Evolutionary conservation across 2,797 vertebrate species (phyloP).

Genomic region (Oreochromis grahami): DNA sequence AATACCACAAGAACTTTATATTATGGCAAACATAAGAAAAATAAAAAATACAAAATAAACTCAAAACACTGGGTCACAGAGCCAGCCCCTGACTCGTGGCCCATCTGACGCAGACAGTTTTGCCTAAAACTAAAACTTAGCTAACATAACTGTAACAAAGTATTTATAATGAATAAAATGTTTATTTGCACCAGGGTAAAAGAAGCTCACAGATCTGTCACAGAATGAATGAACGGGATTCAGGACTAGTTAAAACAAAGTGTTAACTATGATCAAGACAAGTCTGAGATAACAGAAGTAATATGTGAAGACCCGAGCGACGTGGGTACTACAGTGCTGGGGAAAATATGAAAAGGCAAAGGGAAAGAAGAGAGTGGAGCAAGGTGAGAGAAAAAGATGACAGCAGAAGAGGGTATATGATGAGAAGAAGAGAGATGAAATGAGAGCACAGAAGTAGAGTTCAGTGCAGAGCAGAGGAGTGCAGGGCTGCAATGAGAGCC

Average conservation of each 20-base stretch:
- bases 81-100: background rate
- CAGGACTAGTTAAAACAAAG: background rate
- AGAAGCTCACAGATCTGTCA: background rate
- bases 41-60: background rate
- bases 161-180: rapidly evolving
- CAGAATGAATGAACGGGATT: background rate
- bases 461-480: background rate
- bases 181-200: background rate
- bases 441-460: background rate
- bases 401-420: background rate
- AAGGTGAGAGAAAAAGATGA: background rate
- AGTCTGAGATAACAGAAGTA: background rate
- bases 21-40: background rate
- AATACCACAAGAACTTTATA: background rate
- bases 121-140: background rate
- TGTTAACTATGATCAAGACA: background rate
- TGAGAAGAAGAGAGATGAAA: background rate
- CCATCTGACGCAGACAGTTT: background rate
- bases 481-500: constrained; percentile 4
- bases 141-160: background rate
- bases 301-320: background rate
- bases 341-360: background rate
- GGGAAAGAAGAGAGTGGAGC: background rate
- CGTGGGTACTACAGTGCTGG: rapidly evolving
- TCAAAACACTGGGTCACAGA: background rate